Evolutionary conservation across 2,113 vertebrate species (phyloP).

Genomic region (Psophia crepitans): DNA sequence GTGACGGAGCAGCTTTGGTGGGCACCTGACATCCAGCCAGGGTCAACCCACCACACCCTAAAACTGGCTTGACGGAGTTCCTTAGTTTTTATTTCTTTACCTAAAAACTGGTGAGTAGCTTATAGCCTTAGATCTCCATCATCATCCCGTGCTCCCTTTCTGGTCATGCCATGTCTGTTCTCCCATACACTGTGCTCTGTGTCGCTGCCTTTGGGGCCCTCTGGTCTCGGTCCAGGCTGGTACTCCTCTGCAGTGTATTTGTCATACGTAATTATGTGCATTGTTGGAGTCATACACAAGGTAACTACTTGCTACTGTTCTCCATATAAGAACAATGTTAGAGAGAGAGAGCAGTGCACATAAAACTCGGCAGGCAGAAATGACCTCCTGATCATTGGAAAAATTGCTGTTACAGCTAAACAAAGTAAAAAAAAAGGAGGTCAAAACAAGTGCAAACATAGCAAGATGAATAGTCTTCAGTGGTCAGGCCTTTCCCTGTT

Average conservation of each 20-base stretch:
- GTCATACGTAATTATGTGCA: not conserved
- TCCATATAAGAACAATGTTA: not conserved
- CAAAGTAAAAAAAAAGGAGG: not conserved
- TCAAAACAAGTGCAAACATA: not conserved
- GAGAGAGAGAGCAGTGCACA: not conserved
- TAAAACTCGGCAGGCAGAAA: not conserved
- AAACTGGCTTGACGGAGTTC: not conserved
- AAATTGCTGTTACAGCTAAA: not conserved
- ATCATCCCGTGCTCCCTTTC: not conserved
- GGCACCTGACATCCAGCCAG: not conserved
- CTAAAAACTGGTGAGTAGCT: not conserved
- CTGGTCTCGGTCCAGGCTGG: not conserved
- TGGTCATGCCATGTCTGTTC: not conserved
- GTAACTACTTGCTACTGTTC: not conserved
- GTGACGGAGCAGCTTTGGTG: fast-evolving
- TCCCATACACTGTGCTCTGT: not conserved
- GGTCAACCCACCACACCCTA: not conserved
- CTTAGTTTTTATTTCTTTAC: not conserved
- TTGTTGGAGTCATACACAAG: not conserved
- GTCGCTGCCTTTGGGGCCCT: not conserved
- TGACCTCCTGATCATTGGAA: not conserved
- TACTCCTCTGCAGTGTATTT: not conserved
- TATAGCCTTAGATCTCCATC: not conserved
- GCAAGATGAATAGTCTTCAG: not conserved
- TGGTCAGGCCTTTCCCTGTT: not conserved